phyloP scores from a whole-genome alignment of 2,888 invertebrate genomes.

The Protonemura montana region DNA sequence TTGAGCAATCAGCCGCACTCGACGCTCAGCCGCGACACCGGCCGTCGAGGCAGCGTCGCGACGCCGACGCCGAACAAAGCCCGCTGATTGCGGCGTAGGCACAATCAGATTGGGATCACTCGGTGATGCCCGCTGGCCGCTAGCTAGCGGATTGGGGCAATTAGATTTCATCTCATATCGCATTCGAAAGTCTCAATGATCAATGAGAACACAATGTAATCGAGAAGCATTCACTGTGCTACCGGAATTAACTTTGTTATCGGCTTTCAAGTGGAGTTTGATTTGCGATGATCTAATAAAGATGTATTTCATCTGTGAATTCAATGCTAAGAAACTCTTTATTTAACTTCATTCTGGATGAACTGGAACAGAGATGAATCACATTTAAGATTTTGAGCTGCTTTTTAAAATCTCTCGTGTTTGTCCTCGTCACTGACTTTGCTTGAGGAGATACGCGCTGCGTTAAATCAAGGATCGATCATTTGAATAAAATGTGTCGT shows the following conservation, averaged over 20 bases:
- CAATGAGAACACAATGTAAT: not conserved
- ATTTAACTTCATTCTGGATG: not conserved
- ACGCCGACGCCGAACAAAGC: conserved; percentile 2
- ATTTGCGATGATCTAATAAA: conserved; percentile 13
- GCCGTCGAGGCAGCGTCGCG: not conserved
- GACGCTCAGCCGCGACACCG: not conserved
- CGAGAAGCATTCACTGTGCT: not conserved
- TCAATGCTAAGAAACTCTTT: not conserved
- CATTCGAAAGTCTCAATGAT: not conserved
- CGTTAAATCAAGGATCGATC: too few relatives aligned
- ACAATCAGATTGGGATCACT: not conserved
- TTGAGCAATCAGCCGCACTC: conserved; percentile 12
- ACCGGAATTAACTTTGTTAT: conserved; percentile 12
- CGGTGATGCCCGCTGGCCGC: too few relatives aligned
- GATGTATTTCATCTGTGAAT: not conserved
- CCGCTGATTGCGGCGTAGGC: not conserved
- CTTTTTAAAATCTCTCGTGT: not conserved
- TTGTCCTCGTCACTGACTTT: too few relatives aligned
- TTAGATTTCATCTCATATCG: not conserved
- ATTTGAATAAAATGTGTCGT: too few relatives aligned
- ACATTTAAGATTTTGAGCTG: not conserved
- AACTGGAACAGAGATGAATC: not conserved
- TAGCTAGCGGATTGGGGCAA: not conserved
- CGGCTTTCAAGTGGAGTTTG: conserved; percentile 19
- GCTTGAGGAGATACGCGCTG: too few relatives aligned